Base-by-base conservation (phyloP, 2,113 vertebrate species). In the Carassius carassius region DNA sequence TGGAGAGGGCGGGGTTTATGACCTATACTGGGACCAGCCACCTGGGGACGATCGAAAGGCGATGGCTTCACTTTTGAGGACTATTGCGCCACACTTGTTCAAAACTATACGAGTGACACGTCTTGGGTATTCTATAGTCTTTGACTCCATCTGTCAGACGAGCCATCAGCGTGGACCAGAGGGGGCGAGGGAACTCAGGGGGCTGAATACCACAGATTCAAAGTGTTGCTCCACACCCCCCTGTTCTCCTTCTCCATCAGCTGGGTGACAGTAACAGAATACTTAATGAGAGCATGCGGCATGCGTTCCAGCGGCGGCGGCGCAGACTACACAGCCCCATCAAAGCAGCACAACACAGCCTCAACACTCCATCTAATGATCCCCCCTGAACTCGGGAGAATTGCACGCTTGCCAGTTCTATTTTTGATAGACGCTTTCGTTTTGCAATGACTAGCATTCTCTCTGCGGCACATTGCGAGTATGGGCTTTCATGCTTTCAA, bases 401-500 rank as follows among this genome's bases (percentile, higher is more conserved):
- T 37, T 78, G 75, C n/a, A 16, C 47, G 32, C 23, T 21, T 73
- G 13, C 70, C 16, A 72, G 29, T 29, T 69, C 35, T 44, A n/a
- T 78, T 70, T 67, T 37, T 41, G 32, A 69, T 29, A 37, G 21
- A 29, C 21, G 16, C 8, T 84, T 79, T 67, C 1, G 47, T 35
- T 82, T 35, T 51, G 80, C 80, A 1, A 10, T 82, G 80, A 72
- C 63, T 67, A 65, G 78, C 63, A 56, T 6, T 70, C 29, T 37
- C 80, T 82, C 80, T 21, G 23, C 14, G 35, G 60, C 10, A 16
- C 2, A 19, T 11, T 29, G 79, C n/a, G 9, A 29, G 56, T 17
- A 62, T 47, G 35, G 54, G 13, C 81, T 62, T 65, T 49, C 82
- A 84, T 47, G 49, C 81, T 86, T 77, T 67, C 41, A 69, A 74